phyloP scores from a whole-genome alignment of 2,797 vertebrate species.

The Pseudochirops corinnae region DNA sequence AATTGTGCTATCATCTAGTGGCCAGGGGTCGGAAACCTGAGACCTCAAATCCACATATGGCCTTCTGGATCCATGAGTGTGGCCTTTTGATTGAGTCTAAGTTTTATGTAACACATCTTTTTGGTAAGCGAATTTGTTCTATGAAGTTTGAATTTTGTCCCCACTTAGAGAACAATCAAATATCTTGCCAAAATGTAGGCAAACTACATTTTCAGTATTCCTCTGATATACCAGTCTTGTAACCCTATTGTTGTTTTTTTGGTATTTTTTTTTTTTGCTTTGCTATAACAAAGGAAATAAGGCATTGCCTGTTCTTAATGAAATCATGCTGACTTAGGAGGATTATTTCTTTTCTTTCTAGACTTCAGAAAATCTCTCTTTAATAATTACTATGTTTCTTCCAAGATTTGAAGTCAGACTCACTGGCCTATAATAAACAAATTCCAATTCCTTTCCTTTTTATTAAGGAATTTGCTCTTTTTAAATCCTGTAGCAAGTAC shows the following conservation, averaged over 20 bases:
- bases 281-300: neutral
- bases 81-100: no score
- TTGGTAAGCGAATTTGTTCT: no score
- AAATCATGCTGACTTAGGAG: neutral
- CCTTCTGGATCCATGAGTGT: no score
- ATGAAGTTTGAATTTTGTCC: no score
- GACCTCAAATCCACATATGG: no score
- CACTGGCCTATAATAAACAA: neutral
- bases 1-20: no score
- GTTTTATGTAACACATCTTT: no score
- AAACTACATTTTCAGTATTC: neutral
- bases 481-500: neutral
- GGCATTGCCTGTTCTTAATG: neutral
- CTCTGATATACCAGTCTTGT: neutral
- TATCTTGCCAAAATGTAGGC: neutral
- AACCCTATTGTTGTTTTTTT: neutral
- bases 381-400: neutral
- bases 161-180: neutral
- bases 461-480: neutral
- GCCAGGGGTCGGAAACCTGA: no score
- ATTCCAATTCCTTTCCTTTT: neutral
- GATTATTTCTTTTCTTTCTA: neutral
- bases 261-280: no score
- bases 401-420: neutral
- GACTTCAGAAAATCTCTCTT: neutral